Evolutionary conservation across 1,140 invertebrate genomes (phyloP), one percentile per base, ranked within the genome.

Genomic region (Eumeta japonica): DNA sequence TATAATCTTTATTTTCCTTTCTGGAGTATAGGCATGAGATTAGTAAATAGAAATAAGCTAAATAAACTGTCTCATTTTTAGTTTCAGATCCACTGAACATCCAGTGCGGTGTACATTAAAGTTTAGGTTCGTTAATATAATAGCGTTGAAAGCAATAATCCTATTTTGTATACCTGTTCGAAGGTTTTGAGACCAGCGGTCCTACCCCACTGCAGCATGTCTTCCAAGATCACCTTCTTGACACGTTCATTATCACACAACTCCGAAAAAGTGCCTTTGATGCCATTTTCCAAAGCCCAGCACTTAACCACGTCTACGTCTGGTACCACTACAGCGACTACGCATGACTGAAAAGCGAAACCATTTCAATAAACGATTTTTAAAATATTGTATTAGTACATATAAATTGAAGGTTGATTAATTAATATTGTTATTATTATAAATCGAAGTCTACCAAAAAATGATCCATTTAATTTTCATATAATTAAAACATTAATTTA

Each of bases 251-350:
- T 87, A 46, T 85, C 84, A 68, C 94, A 97, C 1, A 97, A 78
- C 13, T 93, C 88, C 33, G 90, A 91, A 31, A 96, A 80, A 1
- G 88, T 91, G 31, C 90, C 92, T 15, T 84, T 81, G 56, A 97
- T 88, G 41, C 84, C 84, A 46, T 94, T 89, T 66, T 89, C 90
- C 38, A 81, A 70, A 9, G 91, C 91, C 89, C 90, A 95, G 55
- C 86, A 86, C 60, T 93, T 92, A 9, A 97, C 77, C 13, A 92
- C 87, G 50, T 97, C 94, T 16, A 93, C 88, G 61, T 98, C 93
- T 30, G 96, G 96, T 37, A 98, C 90, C 37, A 97, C 88, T 38
- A 98, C 83, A 18, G 88, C 95, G 34, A 99, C 87, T 39, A 98
- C 85, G 75, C 90, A 94, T 15, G 94, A 94, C 87, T 94, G 77